Percentiles rank a stretch among this genome's conserved stretches.
phyloP scores from a whole-genome alignment of 2,113 vertebrate species.

The Bufo bufo region DNA sequence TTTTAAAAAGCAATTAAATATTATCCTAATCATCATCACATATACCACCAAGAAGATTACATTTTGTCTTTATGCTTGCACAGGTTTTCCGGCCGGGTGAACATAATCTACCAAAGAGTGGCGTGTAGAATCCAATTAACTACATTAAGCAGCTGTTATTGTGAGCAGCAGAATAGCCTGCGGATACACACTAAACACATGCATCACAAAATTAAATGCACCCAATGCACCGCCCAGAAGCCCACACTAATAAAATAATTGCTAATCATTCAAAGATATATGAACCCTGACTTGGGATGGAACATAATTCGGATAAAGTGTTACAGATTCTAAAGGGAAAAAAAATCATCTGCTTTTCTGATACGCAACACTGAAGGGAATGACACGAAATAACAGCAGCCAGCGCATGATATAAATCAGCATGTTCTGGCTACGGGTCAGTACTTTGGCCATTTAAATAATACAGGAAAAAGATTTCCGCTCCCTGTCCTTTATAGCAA shows the following conservation, averaged over 20 bases:
- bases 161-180: constrained; percentile 47
- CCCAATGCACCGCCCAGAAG: constrained; percentile 41
- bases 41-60: constrained; percentile 39
- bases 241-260: constrained; percentile 49
- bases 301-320: constrained; percentile 31
- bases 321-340: background rate
- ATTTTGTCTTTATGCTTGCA: constrained; percentile 49
- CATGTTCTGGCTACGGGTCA: constrained; percentile 21
- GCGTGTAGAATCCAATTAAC: constrained; percentile 53
- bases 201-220: constrained; percentile 52
- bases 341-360: background rate
- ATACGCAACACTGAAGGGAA: background rate
- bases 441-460: constrained; percentile 1
- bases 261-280: constrained; percentile 48
- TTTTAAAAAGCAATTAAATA: constrained; percentile 41
- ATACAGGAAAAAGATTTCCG: background rate
- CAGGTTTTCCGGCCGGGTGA: constrained; percentile 44
- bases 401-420: constrained; percentile 15
- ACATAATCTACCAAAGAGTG: constrained; percentile 46
- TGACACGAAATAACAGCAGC: background rate
- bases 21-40: constrained; percentile 29
- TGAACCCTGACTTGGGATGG: constrained; percentile 27
- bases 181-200: constrained; percentile 49
- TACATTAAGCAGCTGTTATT: constrained; percentile 55
- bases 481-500: constrained; percentile 10